Evolutionary conservation across 2,797 vertebrate genomes (phyloP), one percentile per base, ranked within the genome.

Genomic region (Psittacula derbiana): DNA sequence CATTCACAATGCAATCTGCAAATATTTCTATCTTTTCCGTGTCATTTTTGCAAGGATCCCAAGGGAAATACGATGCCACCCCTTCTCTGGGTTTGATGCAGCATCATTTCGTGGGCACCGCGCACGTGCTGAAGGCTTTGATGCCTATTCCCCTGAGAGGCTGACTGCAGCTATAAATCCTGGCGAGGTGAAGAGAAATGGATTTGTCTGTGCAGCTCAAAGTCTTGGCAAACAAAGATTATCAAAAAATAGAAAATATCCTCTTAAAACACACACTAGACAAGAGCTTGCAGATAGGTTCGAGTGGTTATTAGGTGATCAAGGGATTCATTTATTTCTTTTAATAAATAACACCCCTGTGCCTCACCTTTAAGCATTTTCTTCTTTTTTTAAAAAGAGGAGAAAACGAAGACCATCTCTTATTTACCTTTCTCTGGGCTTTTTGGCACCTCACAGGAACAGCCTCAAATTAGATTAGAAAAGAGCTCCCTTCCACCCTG

Each of bases 11-110:
- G 33, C 53, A 58, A 36, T 46, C 74, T 95, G 66, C 50, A 69
- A 91, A 64, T 0, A 0, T 8, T 53, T 40, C 69, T 50, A 53
- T 60, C 61, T 64, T 90, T 38, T 50, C 62, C 0, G 0, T 44
- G 69, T 41, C 24, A 25, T 50, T 93, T 80, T 83, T 27, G 58
- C 43, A 53, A 61, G 62, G 23, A 65, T 81, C 41, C 33, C 38
- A 27, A 2, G 8, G 74, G 53, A 74, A 93, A 64, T n/a, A 47
- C 21, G 3, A 4, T 87, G 81, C 60, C 71, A 58, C 43, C 62
- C 85, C 33, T 57, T 50, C 74, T 46, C 84, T 61, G 66, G 52
- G 64, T 41, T 74, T 75, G 57, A 61, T 71, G 78, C 62, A 75
- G 33, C 40, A 49, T 61, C 7, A 2, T 49, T 72, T 79, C 38